Conservation (phyloP, 2,888 invertebrate species). For the Pardosa pseudoannulata region DNA sequence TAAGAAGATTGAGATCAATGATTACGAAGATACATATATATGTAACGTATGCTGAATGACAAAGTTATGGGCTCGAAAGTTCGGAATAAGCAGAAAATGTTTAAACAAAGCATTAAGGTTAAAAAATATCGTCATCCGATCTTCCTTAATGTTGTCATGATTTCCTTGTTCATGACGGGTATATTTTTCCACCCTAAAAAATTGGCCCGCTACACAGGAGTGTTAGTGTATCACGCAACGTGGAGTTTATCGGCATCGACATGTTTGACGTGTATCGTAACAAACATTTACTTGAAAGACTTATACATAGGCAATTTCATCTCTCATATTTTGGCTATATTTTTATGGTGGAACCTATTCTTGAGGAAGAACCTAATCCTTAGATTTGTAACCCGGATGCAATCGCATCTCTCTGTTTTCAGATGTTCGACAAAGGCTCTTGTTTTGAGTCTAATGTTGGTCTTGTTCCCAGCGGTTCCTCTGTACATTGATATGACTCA, state of each 20-base stretch:
- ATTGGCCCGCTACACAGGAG: neutral
- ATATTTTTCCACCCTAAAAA: neutral
- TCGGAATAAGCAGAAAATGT: neutral
- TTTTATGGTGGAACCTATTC: neutral
- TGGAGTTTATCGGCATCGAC: neutral
- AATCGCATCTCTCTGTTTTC: neutral
- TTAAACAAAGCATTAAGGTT: neutral
- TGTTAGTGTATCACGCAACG: neutral
- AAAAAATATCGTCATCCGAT: neutral
- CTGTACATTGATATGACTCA: neutral
- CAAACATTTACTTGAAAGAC: neutral
- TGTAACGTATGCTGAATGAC: no score
- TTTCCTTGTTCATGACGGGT: neutral
- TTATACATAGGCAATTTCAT: neutral
- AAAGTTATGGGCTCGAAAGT: no score
- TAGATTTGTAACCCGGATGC: neutral
- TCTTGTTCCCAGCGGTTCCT: neutral
- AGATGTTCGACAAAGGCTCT: neutral
- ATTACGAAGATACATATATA: no score
- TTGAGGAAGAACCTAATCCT: neutral
- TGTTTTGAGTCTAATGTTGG: neutral
- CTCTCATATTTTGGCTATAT: neutral
- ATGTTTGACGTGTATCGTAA: neutral
- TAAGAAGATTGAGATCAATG: no score
- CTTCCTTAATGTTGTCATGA: neutral